phyloP scores from a whole-genome alignment of 2,888 invertebrate species.

The Zygaena filipendulae region DNA sequence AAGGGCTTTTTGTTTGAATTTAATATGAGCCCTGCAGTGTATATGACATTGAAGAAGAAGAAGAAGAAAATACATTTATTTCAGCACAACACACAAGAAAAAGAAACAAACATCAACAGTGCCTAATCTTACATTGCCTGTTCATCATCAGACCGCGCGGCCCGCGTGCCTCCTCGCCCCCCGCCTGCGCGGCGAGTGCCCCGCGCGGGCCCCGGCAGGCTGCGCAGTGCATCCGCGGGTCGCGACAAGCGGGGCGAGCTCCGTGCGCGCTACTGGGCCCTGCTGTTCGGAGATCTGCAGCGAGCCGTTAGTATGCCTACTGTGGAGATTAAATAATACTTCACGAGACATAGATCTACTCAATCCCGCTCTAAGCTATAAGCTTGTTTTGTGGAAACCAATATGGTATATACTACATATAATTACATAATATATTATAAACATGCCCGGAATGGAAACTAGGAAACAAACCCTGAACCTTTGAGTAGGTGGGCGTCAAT shows the following conservation, averaged over 20 bases:
- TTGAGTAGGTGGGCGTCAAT: too few relatives aligned
- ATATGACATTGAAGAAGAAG: too few relatives aligned
- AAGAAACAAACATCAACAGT: not conserved
- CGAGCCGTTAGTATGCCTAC: conserved; percentile 81
- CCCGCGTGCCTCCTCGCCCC: conserved; percentile 73
- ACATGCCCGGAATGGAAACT: too few relatives aligned
- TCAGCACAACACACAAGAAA: not conserved
- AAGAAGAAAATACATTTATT: not conserved
- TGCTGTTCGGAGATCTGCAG: conserved; percentile 93
- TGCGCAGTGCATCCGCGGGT: conserved; percentile 87
- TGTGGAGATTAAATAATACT: too few relatives aligned
- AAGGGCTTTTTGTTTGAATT: too few relatives aligned
- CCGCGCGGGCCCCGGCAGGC: conserved; percentile 71
- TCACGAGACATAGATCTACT: too few relatives aligned
- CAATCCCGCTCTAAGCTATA: too few relatives aligned
- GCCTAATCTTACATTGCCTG: not conserved
- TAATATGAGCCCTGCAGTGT: too few relatives aligned
- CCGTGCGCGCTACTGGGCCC: conserved; percentile 94
- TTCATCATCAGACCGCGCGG: conserved; percentile 47
- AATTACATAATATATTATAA: too few relatives aligned
- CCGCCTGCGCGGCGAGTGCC: conserved; percentile 37
- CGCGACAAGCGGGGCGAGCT: conserved; percentile 89
- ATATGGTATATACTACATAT: too few relatives aligned
- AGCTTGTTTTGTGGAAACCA: too few relatives aligned
- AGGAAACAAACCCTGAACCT: too few relatives aligned